A percentile compares a stretch with the other conserved stretches of the same genome.
phyloP scores from a whole-genome alignment of 2,888 invertebrate species.

The Piscicola geometra region DNA sequence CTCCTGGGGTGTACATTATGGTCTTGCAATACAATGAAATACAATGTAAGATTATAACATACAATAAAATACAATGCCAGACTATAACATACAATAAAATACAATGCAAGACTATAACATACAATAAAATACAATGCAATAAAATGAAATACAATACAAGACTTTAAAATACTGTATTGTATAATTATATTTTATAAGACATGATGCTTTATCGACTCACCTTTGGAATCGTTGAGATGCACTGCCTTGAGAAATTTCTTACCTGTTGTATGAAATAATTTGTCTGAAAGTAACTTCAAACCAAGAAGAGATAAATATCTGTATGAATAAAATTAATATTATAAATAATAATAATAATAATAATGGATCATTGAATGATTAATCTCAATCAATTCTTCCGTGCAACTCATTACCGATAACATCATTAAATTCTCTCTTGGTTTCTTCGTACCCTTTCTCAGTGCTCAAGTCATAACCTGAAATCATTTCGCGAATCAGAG shows the following conservation, averaged over 20 bases:
- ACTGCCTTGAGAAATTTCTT: slow-evolving; percentile 56
- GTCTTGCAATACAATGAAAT: background rate
- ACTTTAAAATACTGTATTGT: background rate
- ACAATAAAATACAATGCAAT: too few relatives aligned
- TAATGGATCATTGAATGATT: too few relatives aligned
- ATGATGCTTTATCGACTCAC: slow-evolving; percentile 45
- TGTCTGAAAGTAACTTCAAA: too few relatives aligned
- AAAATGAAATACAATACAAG: too few relatives aligned
- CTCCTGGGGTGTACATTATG: slow-evolving; percentile 47
- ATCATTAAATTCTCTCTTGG: slow-evolving; percentile 54
- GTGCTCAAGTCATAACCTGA: slow-evolving; percentile 56
- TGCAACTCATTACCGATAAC: slow-evolving; percentile 23
- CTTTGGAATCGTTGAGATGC: slow-evolving; percentile 59
- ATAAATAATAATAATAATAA: slow-evolving; percentile 16
- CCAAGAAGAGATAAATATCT: slow-evolving; percentile 51
- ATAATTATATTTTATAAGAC: slow-evolving; percentile 34
- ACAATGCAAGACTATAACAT: too few relatives aligned
- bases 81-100: too few relatives aligned
- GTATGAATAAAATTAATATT: slow-evolving; percentile 17
- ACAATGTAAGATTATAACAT: slow-evolving; percentile 33
- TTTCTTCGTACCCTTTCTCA: slow-evolving; percentile 52
- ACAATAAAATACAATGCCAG: too few relatives aligned
- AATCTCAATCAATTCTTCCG: too few relatives aligned
- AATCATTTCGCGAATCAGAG: too few relatives aligned
- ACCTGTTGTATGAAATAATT: too few relatives aligned